A percentile compares a stretch with the other conserved stretches of the same genome.
Evolutionary conservation across 2,888 invertebrate genomes (phyloP).

Genomic region (Leptopilina drosophilae): DNA sequence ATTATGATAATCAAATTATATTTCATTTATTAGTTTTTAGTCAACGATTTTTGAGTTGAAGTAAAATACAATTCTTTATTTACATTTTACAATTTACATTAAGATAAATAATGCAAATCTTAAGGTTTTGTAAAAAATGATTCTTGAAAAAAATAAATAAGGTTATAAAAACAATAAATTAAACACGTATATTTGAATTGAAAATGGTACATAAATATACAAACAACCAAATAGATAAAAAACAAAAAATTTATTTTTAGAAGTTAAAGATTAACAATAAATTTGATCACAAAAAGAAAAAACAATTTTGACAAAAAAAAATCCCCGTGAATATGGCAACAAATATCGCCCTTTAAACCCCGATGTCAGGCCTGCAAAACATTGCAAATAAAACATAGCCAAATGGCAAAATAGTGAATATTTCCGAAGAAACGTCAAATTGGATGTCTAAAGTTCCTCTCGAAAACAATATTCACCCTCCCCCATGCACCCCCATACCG

Average conservation of each 20-base stretch:
- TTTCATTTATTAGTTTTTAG: too few relatives aligned
- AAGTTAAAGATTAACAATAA: neutral
- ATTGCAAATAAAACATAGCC: neutral
- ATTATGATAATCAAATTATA: too few relatives aligned
- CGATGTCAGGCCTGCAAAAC: neutral
- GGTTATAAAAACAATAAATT: too few relatives aligned
- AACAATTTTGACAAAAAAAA: neutral
- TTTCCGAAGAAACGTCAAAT: neutral
- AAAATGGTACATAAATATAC: too few relatives aligned
- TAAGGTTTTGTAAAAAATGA: too few relatives aligned
- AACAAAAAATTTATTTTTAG: neutral
- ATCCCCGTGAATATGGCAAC: neutral
- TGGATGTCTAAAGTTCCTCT: neutral
- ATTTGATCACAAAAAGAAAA: neutral
- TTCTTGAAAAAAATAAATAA: too few relatives aligned
- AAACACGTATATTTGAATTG: too few relatives aligned
- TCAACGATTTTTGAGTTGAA: too few relatives aligned
- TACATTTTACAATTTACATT: too few relatives aligned
- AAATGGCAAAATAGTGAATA: neutral
- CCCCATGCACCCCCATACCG: neutral
- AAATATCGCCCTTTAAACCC: neutral
- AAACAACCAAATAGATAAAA: too few relatives aligned
- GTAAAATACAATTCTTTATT: too few relatives aligned
- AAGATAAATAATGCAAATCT: too few relatives aligned
- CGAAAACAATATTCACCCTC: constrained; percentile 11